Percentiles rank a stretch among this genome's conserved stretches.
phyloP scores from a whole-genome alignment of 2,113 vertebrate species.

The Motacilla alba region DNA sequence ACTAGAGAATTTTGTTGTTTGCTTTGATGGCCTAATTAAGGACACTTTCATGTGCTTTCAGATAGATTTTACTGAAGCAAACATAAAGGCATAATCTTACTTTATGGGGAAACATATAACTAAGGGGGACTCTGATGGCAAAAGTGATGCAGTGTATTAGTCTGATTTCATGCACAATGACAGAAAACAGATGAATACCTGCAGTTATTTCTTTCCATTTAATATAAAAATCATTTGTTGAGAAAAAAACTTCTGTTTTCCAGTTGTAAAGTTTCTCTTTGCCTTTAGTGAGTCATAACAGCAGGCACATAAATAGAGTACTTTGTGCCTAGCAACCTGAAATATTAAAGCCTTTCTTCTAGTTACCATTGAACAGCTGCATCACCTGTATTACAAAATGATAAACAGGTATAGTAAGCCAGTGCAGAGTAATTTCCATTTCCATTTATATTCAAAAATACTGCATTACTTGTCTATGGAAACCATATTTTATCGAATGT shows the following conservation, averaged over 20 bases:
- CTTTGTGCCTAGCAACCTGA: background rate
- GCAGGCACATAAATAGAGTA: background rate
- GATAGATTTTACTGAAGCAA: background rate
- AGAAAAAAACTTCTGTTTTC: background rate
- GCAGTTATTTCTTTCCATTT: background rate
- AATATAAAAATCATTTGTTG: conserved; percentile 20
- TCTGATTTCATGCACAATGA: background rate
- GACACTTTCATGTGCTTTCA: background rate
- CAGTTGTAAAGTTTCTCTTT: background rate
- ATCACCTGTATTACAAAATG: conserved; percentile 36
- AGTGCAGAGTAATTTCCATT: conserved; percentile 36
- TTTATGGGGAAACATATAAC: background rate
- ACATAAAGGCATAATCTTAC: background rate
- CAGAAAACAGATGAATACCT: background rate
- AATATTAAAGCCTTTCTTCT: conserved; percentile 33
- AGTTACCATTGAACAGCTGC: conserved; percentile 35
- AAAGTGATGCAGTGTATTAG: background rate
- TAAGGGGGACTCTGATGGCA: background rate
- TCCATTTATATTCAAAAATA: conserved; percentile 50
- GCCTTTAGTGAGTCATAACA: conserved; percentile 26
- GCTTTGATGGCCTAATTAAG: background rate
- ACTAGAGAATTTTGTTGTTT: background rate
- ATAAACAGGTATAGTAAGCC: conserved; percentile 24
- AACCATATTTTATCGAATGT: background rate
- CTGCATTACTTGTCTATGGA: conserved; percentile 3